A percentile compares a stretch with the other conserved stretches of the same genome.
Evolutionary conservation across 2,113 vertebrate genomes (phyloP).

Genomic region (Sceloporus undulatus): DNA sequence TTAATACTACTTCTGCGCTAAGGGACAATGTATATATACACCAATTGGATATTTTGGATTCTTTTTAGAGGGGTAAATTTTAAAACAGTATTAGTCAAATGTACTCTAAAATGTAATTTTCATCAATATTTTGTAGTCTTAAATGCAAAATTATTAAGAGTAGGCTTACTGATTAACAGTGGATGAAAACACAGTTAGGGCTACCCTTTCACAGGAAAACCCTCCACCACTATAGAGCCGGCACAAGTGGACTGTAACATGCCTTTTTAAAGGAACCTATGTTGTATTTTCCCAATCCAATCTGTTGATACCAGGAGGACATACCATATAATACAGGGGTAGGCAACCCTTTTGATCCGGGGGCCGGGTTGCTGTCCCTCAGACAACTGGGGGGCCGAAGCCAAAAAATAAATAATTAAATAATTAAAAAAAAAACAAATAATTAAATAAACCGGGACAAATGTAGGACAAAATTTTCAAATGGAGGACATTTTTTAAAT

Average conservation of each 20-base stretch:
- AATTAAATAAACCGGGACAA: too few relatives aligned
- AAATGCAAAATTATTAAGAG: neutral
- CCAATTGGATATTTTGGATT: neutral
- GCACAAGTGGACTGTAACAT: neutral
- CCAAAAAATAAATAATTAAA: too few relatives aligned
- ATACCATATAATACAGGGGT: too few relatives aligned
- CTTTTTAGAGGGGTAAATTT: conserved; percentile 20
- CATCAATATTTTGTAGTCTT: neutral
- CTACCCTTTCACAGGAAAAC: neutral
- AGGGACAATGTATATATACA: neutral
- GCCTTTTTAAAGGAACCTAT: neutral
- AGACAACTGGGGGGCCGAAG: too few relatives aligned
- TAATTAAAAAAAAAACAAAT: too few relatives aligned
- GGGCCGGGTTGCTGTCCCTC: too few relatives aligned
- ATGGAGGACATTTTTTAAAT: too few relatives aligned
- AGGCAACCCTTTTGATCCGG: too few relatives aligned
- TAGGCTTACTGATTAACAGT: neutral
- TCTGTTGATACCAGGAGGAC: too few relatives aligned
- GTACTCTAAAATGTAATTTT: neutral
- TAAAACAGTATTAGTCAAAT: neutral
- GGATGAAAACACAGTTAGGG: neutral
- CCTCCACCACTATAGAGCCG: neutral
- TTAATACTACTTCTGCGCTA: neutral
- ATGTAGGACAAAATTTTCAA: too few relatives aligned
- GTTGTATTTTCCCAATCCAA: too few relatives aligned